Evolutionary conservation across 2,888 invertebrate species (phyloP).

Genomic region (Dicyrtomina minuta): DNA sequence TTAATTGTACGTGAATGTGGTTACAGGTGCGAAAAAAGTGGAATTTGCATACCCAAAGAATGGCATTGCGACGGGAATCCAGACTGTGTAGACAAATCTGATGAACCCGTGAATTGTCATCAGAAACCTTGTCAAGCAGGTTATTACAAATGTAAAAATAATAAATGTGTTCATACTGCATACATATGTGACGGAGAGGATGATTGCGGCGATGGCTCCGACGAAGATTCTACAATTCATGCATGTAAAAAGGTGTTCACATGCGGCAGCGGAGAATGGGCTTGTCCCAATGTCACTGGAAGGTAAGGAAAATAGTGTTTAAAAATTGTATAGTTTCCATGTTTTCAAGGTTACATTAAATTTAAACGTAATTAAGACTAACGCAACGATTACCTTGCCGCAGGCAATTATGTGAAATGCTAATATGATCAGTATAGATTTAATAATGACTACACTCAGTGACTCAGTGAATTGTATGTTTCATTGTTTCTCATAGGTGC

Average conservation of each 20-base stretch:
- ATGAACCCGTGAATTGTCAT: conserved; percentile 66
- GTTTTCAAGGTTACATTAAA: conserved; percentile 16
- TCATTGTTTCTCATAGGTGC: background rate
- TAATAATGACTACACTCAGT: background rate
- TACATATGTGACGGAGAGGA: conserved; percentile 92
- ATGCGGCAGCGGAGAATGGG: conserved; percentile 44
- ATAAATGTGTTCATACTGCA: conserved; percentile 84
- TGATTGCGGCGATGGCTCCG: conserved; percentile 65
- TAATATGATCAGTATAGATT: too few relatives aligned
- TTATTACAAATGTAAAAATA: conserved; percentile 81
- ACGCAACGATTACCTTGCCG: background rate
- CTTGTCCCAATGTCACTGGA: conserved; percentile 45
- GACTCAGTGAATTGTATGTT: background rate
- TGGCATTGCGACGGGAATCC: conserved; percentile 94
- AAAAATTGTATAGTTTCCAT: background rate
- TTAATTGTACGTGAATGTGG: background rate
- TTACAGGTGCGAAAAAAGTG: conserved; percentile 70
- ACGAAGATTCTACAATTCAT: conserved; percentile 46
- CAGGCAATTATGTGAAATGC: too few relatives aligned
- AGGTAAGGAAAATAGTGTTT: conserved; percentile 4
- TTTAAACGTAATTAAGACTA: background rate
- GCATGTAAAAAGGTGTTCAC: conserved; percentile 49
- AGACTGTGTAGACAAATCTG: conserved; percentile 88
- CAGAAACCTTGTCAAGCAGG: conserved; percentile 73
- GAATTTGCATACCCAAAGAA: conserved; percentile 85